Evolutionary conservation across 2,888 invertebrate genomes (phyloP), one percentile per base, ranked within the genome.

Genomic region (Bembecia ichneumoniformis): DNA sequence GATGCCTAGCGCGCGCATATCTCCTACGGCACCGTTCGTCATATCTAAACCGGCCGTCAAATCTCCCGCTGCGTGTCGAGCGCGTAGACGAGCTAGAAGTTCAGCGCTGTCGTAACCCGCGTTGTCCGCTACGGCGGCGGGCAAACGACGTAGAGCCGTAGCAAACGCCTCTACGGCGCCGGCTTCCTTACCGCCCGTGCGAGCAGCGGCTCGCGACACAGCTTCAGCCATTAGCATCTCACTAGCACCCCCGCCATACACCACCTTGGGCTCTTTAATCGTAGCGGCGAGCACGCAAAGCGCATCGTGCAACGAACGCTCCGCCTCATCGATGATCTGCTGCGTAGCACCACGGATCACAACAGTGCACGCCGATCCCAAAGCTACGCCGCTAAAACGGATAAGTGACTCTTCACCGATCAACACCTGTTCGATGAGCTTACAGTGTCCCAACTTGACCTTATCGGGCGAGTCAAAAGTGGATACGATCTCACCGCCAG

Each of bases 201-300:
- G 93, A 2, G 93, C 90, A 0, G 98, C 97, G 49, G 93, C 92
- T 53, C 90, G 90, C 40, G 91, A 91, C 2, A 97, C 96, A 14
- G 98, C 98, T 50, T 94, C 94, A 14, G 99, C 96, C 99, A 99
- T 99, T 58, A 98, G 84, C 90, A 98, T 96, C 82, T 99, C 99
- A 55, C 96, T 94, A 64, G 97, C 96, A 56, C 95, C 96, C 74
- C 97, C 98, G 16, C 98, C 98, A 69, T 91, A 96, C 9, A 99
- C 93, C 50, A 96, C 93, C 65, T 95, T 92, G 0, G 96, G 94
- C 77, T 99, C 98, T 63, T 93, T 94, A 7, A 99, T 97, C 3
- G 99, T 99, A 35, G 98, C 97, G 1, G 96, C 91, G 49, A 99
- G 88, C 1, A 99, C 99, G 77, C 99, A 99, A 2, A 99, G 90